Percentiles rank a stretch among this genome's conserved stretches.
Conservation (phyloP, 2,888 invertebrate genomes). For the Megalurothrips usitatus region DNA sequence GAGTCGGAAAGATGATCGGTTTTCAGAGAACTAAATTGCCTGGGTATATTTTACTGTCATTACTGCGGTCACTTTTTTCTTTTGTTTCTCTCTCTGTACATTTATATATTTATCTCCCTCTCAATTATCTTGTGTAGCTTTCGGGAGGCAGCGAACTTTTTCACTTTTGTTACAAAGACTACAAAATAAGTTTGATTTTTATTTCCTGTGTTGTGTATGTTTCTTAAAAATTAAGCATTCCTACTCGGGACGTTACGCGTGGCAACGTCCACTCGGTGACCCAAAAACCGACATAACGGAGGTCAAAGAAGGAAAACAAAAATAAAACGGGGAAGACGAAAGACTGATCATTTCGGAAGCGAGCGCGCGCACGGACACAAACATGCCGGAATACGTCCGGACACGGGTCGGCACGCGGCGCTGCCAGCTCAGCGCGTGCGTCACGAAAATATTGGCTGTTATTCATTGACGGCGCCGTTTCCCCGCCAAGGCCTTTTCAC, state of each 20-base stretch:
- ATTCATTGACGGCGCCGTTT: not conserved
- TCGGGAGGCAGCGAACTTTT: not conserved
- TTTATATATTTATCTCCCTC: not conserved
- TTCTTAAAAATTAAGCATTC: slow-evolving; percentile 16
- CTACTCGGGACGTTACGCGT: not conserved
- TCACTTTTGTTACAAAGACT: slow-evolving; percentile 23
- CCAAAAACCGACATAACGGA: not conserved
- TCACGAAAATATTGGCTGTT: not conserved
- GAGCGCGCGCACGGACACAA: not conserved
- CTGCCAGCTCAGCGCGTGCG: not conserved
- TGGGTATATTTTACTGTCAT: not conserved
- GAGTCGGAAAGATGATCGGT: not conserved
- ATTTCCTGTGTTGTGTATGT: not conserved
- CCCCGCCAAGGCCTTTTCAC: not conserved
- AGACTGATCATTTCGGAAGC: not conserved
- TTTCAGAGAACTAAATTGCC: not conserved
- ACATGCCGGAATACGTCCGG: not conserved
- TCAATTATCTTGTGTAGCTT: too few relatives aligned
- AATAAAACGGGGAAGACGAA: not conserved
- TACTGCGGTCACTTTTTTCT: not conserved
- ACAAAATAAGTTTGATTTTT: slow-evolving; percentile 15
- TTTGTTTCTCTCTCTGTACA: too few relatives aligned
- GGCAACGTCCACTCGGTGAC: not conserved
- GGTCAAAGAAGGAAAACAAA: too few relatives aligned
- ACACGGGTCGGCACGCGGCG: not conserved